These are phyloP conservation scores for Podargus strigoides DNA, from an alignment of 2,797 vertebrate species.

Conservation along the genomic window DNA sequence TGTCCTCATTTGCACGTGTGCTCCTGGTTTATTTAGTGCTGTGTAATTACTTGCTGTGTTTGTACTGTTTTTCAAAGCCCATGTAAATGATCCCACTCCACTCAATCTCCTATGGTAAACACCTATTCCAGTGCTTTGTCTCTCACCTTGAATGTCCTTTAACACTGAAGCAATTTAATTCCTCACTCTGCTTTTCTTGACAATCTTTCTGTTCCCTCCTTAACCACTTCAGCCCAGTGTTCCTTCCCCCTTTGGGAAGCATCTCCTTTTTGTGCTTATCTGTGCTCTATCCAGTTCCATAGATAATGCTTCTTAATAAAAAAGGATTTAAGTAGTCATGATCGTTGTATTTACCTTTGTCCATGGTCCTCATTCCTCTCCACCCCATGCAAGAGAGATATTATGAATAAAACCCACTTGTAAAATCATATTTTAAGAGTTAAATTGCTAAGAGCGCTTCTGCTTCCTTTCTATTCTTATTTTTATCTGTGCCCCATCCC, in stretches of 20 bases:
- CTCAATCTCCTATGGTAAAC: background rate
- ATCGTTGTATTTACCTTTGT: background rate
- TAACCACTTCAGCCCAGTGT: background rate
- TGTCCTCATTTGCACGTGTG: background rate
- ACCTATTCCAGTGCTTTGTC: background rate
- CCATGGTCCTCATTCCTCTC: background rate
- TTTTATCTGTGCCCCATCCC: background rate
- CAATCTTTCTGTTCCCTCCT: background rate
- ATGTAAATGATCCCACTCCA: background rate
- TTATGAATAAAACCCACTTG: background rate
- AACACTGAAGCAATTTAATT: background rate
- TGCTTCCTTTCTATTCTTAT: background rate
- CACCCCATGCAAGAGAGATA: background rate
- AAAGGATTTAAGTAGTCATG: background rate
- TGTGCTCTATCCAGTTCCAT: background rate
- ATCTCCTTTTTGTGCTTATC: background rate
- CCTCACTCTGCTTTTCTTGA: background rate
- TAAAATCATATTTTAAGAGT: background rate
- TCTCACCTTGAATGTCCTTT: constrained; percentile 35
- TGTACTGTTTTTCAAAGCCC: constrained; percentile 19
- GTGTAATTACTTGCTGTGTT: constrained; percentile 31
- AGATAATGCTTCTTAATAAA: background rate
- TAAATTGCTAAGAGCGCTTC: background rate
- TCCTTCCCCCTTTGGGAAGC: background rate
- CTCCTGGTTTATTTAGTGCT: constrained; percentile 36